Evolutionary conservation across 2,113 vertebrate species (phyloP), one percentile per base, ranked within the genome.

Genomic region (Ochotona princeps): DNA sequence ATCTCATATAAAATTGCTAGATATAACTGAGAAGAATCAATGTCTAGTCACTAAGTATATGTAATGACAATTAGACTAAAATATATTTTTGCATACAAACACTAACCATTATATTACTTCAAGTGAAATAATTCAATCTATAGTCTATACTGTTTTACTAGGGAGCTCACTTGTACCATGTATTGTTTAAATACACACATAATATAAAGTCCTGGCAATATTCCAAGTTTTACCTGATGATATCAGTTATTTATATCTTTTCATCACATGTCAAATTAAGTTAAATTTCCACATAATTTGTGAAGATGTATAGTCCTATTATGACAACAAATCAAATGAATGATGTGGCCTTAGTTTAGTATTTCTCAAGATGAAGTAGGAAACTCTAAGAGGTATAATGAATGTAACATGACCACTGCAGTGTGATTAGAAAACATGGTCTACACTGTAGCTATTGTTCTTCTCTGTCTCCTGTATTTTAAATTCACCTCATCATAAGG

Each of bases 61-160:
- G 23, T 2, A 47, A 73, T 79, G 32, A 74, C 61, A 44, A 66
- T 65, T 65, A 95, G 8, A 51, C 20, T 30, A 65, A 85, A 75
- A 89, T 23, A 7, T 95, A 92, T 86, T 91, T 88, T 66, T 51
- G 13, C 20, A 83, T 75, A 81, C 23, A 91, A 93, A 94, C 83
- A 86, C 11, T 91, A 95, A 89, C 89, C 81, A 93, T 66, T 6
- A 57, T 69, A 83, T 86, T 15, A 8, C n/a, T 86, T 91, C 32
- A 38, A 85, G 38, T 44, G 35, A 91, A 96, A 94, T 80, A 93
- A 93, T 61, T 18, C 38, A 79, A 65, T 89, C 35, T 3, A 47
- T 81, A 80, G 69, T 95, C 38, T 95, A 83, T 84, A 89, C 69
- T 95, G 30, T 44, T 93, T 92, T 49, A 79, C 65, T 96, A 93